Evolutionary conservation across 2,797 vertebrate genomes (phyloP), one percentile per base, ranked within the genome.

Genomic region (Pangasius sanitwongsei): DNA sequence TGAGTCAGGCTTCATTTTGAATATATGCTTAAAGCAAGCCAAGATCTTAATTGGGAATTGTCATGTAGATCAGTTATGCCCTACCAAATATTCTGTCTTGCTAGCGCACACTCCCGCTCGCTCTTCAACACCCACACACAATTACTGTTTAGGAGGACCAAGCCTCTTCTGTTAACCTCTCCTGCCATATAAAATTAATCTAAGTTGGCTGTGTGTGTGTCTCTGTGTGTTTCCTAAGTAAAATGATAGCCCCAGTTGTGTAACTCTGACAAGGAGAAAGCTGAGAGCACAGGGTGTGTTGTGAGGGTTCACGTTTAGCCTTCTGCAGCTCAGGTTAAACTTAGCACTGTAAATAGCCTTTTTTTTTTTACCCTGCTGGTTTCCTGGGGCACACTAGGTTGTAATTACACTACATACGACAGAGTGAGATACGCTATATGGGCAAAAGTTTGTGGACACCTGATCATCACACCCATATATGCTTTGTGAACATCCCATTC

Each of bases 121-220:
- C 28, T 53, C 59, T 65, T 67, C 31, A 41, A 72, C 84, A 72
- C 82, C 59, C 67, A 72, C 78, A 65, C 44, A 65, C 65, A 82
- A 28, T 74, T 75, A 65, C 67, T 82, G 37, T 86, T 90, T 82
- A 65, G 85, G 65, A 83, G 72, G 59, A 31, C 37, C 80, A n/a
- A 65, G 37, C 87, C 78, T 59, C 83, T 72, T 55, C 63, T 67
- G 77, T 83, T 83, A 87, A 74, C 80, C 85, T 83, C 82, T 88
- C 55, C 86, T 82, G 89, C 75, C 82, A 83, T 72, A 61, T 67
- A 61, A 89, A 69, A 87, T 90, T 82, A 82, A 84, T 81, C 63
- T 70, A 61, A 23, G 53, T 78, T 78, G 70, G 65, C 72, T 83
- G 34, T 28, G 20, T 55, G 20, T 59, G 74, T 88, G 72, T 31